These are phyloP conservation scores for Listronotus oregonensis DNA, from an alignment of 1,140 invertebrate genomes.

Conservation along the genomic window DNA sequence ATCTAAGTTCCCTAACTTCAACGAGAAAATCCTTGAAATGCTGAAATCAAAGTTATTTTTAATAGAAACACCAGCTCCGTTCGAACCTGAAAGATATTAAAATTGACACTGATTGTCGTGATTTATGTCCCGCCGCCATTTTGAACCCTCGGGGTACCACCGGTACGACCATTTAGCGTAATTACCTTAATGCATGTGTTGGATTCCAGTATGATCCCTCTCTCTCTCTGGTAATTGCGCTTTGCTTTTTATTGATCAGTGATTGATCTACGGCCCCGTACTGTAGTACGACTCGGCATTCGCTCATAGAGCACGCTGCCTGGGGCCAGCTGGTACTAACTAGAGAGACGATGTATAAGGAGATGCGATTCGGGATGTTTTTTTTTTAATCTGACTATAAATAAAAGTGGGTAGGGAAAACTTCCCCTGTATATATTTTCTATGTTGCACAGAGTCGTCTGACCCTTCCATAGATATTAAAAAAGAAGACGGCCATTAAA, in stretches of 20 bases:
- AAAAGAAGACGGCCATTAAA: too few species aligned
- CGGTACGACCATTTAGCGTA: constrained; percentile 34
- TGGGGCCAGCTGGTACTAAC: not conserved
- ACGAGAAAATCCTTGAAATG: too few species aligned
- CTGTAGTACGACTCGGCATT: constrained; percentile 15
- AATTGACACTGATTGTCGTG: constrained; percentile 35
- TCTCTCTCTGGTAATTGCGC: constrained; percentile 20
- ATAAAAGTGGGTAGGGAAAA: too few species aligned
- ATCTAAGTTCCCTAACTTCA: too few species aligned
- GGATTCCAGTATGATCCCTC: constrained; percentile 35
- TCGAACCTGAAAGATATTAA: constrained; percentile 23
- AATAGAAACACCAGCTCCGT: constrained; percentile 14
- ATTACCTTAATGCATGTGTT: constrained; percentile 36
- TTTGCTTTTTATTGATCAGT: constrained; percentile 32
- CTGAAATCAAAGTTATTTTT: too few species aligned
- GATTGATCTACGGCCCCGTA: constrained; percentile 30
- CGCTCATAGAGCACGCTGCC: constrained; percentile 13
- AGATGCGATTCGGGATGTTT: too few species aligned
- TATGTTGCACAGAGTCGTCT: too few species aligned
- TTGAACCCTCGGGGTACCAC: constrained; percentile 24
- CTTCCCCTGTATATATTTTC: too few species aligned
- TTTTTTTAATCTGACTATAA: too few species aligned
- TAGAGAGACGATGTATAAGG: too few species aligned
- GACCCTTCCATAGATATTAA: too few species aligned
- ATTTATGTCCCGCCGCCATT: constrained; percentile 31